phyloP scores from a whole-genome alignment of 2,797 vertebrate species.

The Aulostomus chinensis region DNA sequence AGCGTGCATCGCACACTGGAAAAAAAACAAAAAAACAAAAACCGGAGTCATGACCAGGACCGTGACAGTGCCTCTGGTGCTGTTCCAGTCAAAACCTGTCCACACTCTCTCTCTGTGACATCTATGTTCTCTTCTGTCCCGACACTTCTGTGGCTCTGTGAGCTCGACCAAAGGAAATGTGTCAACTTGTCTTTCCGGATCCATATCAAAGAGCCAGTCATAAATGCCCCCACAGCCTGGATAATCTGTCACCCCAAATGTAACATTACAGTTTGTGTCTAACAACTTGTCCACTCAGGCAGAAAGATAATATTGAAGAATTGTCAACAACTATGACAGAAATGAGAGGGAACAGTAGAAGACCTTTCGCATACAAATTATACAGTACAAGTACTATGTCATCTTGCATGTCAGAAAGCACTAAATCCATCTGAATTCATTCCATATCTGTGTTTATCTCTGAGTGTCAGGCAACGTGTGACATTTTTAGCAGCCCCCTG shows the following conservation, averaged over 20 bases:
- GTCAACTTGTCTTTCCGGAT: slow-evolving; percentile 53
- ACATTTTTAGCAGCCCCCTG: too few relatives aligned
- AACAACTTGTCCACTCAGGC: slow-evolving; percentile 8
- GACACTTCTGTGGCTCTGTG: slow-evolving; percentile 32
- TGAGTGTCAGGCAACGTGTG: too few relatives aligned
- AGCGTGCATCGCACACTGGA: too few relatives aligned
- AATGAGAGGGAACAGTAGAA: too few relatives aligned
- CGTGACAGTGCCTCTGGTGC: not conserved
- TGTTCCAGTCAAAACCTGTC: slow-evolving; percentile 25
- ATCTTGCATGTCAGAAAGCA: too few relatives aligned
- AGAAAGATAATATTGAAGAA: slow-evolving; percentile 9
- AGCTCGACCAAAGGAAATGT: slow-evolving; percentile 59
- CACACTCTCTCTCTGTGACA: not conserved
- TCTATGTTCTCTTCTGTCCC: slow-evolving; percentile 40
- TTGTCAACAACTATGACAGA: slow-evolving; percentile 6
- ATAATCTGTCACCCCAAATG: slow-evolving; percentile 15
- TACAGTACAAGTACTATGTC: too few relatives aligned
- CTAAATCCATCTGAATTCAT: too few relatives aligned
- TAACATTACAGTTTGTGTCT: slow-evolving; percentile 13
- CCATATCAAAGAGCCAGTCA: slow-evolving; percentile 43
- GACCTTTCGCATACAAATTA: too few relatives aligned
- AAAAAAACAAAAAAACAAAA: too few relatives aligned
- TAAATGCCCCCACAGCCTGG: slow-evolving; percentile 9
- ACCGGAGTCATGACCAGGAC: too few relatives aligned
- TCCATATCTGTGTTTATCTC: too few relatives aligned